Conservation (phyloP, 2,797 vertebrate species). For the Pempheris klunzingeri region DNA sequence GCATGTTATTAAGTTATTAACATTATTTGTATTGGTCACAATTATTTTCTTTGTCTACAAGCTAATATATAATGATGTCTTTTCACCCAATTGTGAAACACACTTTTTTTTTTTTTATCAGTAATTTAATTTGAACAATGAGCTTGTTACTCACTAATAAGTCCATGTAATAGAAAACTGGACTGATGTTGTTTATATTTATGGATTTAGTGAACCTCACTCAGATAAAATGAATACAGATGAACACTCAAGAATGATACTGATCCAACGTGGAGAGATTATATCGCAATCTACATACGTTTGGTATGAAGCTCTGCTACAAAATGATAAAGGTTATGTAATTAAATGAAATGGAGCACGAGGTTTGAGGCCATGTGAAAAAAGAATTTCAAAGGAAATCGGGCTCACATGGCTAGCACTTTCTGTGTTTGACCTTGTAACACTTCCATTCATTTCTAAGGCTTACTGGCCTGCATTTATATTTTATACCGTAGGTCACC, state of each 20-base stretch:
- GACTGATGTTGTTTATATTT: neutral
- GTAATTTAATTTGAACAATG: neutral
- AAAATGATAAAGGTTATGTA: neutral
- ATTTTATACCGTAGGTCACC: slow-evolving; percentile 8
- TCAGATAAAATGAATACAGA: too few relatives aligned
- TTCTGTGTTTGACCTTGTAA: slow-evolving; percentile 14
- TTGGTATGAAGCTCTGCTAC: neutral
- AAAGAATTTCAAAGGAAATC: neutral
- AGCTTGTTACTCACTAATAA: neutral
- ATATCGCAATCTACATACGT: neutral
- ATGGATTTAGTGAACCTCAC: neutral
- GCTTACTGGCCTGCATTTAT: slow-evolving; percentile 28
- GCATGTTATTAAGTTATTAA: neutral
- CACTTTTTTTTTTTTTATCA: neutral
- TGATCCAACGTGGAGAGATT: neutral
- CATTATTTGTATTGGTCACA: neutral
- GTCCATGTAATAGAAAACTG: neutral
- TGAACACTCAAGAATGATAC: neutral
- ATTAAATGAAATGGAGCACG: neutral
- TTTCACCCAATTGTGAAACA: neutral
- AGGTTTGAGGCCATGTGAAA: neutral
- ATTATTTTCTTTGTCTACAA: neutral
- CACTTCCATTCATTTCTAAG: slow-evolving; percentile 21
- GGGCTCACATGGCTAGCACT: neutral
- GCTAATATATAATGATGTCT: neutral